These are phyloP conservation scores for Monarcha castaneiventris DNA, from an alignment of 2,113 vertebrate genomes.

Conservation along the genomic window DNA sequence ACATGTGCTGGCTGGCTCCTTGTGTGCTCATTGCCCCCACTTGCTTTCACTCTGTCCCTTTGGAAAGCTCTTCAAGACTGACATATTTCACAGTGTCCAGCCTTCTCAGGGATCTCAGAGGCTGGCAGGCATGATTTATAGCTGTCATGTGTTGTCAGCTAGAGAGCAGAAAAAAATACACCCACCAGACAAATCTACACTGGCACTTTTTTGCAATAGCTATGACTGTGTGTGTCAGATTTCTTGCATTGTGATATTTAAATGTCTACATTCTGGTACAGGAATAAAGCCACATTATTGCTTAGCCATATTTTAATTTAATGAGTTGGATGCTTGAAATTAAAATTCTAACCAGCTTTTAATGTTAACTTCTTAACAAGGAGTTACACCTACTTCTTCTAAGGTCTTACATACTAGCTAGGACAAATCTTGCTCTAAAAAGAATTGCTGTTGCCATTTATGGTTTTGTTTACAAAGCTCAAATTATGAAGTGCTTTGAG, in stretches of 20 bases:
- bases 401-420: background rate
- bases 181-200: background rate
- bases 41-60: background rate
- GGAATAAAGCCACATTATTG: background rate
- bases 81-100: background rate
- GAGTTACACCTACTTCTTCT: background rate
- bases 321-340: background rate
- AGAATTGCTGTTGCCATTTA: background rate
- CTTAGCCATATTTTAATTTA: background rate
- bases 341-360: background rate
- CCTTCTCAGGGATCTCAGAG: background rate
- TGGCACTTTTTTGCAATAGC: background rate
- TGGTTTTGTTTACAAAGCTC: background rate
- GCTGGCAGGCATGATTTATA: slow-evolving; percentile 8
- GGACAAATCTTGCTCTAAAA: background rate
- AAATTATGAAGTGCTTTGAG: background rate
- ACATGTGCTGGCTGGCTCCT: background rate
- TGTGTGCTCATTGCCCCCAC: background rate
- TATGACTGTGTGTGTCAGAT: background rate
- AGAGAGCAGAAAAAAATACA: background rate
- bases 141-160: background rate
- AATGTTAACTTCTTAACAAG: background rate
- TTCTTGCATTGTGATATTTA: background rate
- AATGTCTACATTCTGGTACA: background rate
- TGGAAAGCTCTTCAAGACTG: background rate